phyloP scores from a whole-genome alignment of 2,113 vertebrate species.

The Dasyprocta punctata region DNA sequence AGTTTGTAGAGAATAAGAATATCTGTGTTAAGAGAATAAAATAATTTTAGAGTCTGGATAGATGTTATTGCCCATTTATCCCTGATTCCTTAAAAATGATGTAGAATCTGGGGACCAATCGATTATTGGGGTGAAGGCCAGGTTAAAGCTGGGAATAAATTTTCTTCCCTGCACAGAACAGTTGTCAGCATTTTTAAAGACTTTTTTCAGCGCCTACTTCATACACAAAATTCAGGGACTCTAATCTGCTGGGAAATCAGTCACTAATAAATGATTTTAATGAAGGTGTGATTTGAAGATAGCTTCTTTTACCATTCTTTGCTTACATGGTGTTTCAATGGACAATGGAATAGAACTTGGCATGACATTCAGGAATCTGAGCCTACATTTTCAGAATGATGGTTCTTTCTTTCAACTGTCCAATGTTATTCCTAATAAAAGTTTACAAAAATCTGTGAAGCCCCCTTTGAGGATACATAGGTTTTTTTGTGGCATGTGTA shows the following conservation, averaged over 20 bases:
- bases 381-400: neutral
- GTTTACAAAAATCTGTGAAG: neutral
- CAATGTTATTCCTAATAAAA: neutral
- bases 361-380: neutral
- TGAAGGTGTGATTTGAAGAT: neutral
- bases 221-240: neutral
- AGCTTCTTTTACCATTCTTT: neutral
- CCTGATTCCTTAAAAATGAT: neutral
- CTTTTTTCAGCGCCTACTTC: neutral
- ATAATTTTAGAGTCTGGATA: neutral
- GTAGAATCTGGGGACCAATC: neutral
- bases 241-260: neutral
- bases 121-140: neutral
- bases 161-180: neutral
- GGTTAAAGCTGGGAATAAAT: neutral
- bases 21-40: neutral
- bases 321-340: neutral
- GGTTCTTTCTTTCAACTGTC: neutral
- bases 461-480: neutral
- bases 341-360: neutral
- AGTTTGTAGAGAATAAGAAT: slow-evolving; percentile 16
- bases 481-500: neutral
- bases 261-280: neutral
- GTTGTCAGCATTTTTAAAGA: neutral
- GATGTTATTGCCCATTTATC: neutral